Base-by-base conservation (phyloP, 2,888 invertebrate genomes). In the Pyrrhia umbra region DNA sequence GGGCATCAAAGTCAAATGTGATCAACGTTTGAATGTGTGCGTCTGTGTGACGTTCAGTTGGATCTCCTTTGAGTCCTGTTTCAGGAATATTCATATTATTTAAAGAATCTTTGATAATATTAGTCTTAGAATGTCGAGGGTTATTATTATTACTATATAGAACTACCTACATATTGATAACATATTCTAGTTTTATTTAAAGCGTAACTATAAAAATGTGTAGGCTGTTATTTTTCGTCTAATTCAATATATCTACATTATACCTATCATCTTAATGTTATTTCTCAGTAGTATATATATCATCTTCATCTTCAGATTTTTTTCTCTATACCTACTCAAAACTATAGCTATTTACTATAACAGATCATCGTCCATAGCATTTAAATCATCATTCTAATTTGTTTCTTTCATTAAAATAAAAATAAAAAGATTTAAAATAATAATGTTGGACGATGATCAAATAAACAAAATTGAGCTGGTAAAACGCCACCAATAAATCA, bases 1-100 rank as follows among this genome's bases (percentile, higher is more conserved):
- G 15, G n/a, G 37, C 13, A 23, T 69, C 37, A 62, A 69, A 69
- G 70, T 23, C 37, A 37, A 47, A 69, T 62, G n/a, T 61, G 40
- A 61, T 42, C 51, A 49, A n/a, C 30, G 20, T 43, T 30, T 39
- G 3, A 16, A 20, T n/a, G 18, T 9, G 8, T 16, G 21, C 10
- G 1, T 39, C 16, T 27, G 8, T 46, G 13, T 37, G 21, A 25
- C 2, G 13, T 60, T 15, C 16, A 16, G 6, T 15, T 3, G 6
- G 13, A 18, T 15, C 0, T 1, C 18, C 18, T 16, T 16, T 16
- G 16, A 16, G 18, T 40, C 40, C 34, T 40, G n/a, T 13, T 25
- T 58, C 34, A 20, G 18, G 21, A 42, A 37, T 21, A 13, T 21
- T n/a, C 15, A 34, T 20, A 0, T 15, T 13, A 1, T 9, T 8